Conservation (phyloP, 2,113 vertebrate genomes). For the Oncorhynchus tshawytscha region DNA sequence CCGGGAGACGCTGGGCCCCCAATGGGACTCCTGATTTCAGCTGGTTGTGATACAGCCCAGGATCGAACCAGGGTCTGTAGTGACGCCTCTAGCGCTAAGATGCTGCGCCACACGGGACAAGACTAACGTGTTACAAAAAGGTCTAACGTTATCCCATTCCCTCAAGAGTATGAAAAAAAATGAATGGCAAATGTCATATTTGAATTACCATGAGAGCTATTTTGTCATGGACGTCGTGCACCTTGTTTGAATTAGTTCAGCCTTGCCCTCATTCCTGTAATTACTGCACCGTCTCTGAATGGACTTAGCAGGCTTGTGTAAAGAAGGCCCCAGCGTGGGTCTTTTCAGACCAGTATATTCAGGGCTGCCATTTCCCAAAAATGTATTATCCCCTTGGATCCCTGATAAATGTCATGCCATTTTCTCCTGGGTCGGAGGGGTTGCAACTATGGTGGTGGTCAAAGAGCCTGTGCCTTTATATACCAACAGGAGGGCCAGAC, state of each 20-base stretch:
- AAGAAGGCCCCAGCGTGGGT: constrained; percentile 68
- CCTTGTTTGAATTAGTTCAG: constrained; percentile 70
- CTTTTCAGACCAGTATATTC: constrained; percentile 71
- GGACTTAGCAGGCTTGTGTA: constrained; percentile 64
- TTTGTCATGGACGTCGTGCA: constrained; percentile 51
- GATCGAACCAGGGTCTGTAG: too few species aligned
- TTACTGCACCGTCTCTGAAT: constrained; percentile 70
- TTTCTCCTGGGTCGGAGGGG: constrained; percentile 70
- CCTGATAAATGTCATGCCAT: constrained; percentile 75
- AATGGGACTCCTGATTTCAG: too few species aligned
- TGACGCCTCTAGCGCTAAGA: too few species aligned
- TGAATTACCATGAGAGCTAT: constrained; percentile 29
- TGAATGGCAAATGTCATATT: too few species aligned
- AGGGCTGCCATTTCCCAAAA: constrained; percentile 66
- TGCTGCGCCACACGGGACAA: too few species aligned
- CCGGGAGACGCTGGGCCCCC: too few species aligned
- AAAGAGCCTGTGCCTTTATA: constrained; percentile 51
- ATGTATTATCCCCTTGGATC: constrained; percentile 65
- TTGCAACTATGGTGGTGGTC: constrained; percentile 55
- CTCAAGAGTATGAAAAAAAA: too few species aligned
- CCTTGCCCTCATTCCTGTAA: constrained; percentile 67
- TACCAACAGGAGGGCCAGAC: constrained; percentile 53
- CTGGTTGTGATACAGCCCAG: too few species aligned
- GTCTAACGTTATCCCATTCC: too few species aligned
- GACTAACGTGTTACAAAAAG: too few species aligned